These are phyloP conservation scores for Tenodera sinensis DNA, from an alignment of 2,888 invertebrate genomes.

Conservation along the genomic window DNA sequence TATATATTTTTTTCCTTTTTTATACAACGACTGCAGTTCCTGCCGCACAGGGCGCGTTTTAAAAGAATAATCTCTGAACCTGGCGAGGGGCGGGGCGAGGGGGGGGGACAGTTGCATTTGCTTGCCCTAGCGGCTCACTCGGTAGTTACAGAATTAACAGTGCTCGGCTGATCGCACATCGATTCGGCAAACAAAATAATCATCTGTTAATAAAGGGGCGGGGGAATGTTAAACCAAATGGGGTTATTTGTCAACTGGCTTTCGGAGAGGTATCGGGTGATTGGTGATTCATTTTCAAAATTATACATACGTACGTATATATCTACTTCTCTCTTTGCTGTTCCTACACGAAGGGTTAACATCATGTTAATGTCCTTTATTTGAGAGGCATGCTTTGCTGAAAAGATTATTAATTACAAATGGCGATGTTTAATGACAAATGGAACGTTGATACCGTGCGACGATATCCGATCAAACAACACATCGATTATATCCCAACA, in stretches of 20 bases:
- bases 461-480: background rate
- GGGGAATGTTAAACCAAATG: background rate
- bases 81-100: background rate
- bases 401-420: background rate
- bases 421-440: background rate
- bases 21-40: background rate
- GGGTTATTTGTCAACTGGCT: constrained; percentile 1
- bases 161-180: constrained; percentile 6
- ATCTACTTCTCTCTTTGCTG: background rate
- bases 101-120: background rate
- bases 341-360: background rate
- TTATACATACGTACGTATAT: background rate
- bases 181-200: constrained; percentile 22
- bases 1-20: background rate
- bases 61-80: background rate
- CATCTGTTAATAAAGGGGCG: constrained; percentile 18
- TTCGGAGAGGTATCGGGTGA: background rate
- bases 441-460: background rate
- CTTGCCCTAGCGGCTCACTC: background rate
- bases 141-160: background rate
- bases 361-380: background rate
- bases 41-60: background rate
- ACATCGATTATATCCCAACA: background rate
- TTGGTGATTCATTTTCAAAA: background rate
- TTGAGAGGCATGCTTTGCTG: background rate